Conservation (phyloP, 2,888 invertebrate genomes). For the Plusia festucae region DNA sequence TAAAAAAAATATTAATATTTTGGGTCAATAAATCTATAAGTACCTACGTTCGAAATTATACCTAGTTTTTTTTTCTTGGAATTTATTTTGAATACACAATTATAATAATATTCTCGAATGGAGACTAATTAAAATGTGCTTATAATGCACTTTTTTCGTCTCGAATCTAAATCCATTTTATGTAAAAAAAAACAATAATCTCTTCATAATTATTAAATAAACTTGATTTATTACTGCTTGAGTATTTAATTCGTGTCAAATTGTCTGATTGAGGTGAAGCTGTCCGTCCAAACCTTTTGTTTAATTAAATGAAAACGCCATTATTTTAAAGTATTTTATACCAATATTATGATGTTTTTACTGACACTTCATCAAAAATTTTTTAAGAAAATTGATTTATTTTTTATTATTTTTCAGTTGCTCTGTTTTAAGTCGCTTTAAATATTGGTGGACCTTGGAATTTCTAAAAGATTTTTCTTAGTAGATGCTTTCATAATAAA, state of each 20-base stretch:
- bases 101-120: no score
- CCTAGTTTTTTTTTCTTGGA: no score
- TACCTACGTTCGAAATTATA: no score
- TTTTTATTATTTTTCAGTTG: background rate
- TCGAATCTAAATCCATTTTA: background rate
- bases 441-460: no score
- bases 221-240: background rate
- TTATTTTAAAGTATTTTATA: background rate
- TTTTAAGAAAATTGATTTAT: background rate
- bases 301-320: background rate
- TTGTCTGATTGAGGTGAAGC: background rate
- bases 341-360: background rate
- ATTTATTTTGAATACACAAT: no score
- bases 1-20: background rate
- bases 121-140: background rate
- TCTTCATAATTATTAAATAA: background rate
- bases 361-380: background rate
- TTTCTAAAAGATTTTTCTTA: no score
- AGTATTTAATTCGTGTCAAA: conserved; percentile 1
- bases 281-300: background rate
- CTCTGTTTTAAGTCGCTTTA: no score
- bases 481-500: no score
- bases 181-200: background rate
- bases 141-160: background rate
- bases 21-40: no score